Percentiles rank a stretch among this genome's conserved stretches.
Conservation (phyloP, 2,888 invertebrate species). For the Scotopteryx bipunctaria region DNA sequence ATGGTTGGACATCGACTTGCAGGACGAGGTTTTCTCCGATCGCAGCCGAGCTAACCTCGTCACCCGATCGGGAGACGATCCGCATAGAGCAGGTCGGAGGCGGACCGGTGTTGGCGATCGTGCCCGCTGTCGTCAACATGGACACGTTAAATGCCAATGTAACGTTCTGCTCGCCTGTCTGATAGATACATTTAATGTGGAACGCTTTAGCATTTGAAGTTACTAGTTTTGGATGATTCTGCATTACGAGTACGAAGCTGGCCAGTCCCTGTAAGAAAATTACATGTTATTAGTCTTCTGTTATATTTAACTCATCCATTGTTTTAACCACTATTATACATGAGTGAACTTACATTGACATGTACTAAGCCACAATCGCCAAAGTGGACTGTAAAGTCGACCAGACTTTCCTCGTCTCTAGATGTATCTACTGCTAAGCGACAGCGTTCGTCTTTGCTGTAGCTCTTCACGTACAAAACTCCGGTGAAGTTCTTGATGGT, state of each 20-base stretch:
- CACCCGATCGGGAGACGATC: slow-evolving; percentile 93
- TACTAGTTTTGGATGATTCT: slow-evolving; percentile 97
- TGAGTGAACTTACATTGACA: slow-evolving; percentile 86
- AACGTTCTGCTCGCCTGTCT: slow-evolving; percentile 96
- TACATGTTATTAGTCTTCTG: background rate
- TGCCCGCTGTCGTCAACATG: slow-evolving; percentile 97
- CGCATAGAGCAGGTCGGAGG: slow-evolving; percentile 96
- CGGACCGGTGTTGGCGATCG: slow-evolving; percentile 97
- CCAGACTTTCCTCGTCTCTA: slow-evolving; percentile 86
- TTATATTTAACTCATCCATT: background rate
- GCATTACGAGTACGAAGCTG: slow-evolving; percentile 96
- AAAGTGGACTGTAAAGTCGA: slow-evolving; percentile 94
- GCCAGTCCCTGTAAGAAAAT: slow-evolving; percentile 88
- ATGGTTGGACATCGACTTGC: slow-evolving; percentile 92
- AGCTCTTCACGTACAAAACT: slow-evolving; percentile 96
- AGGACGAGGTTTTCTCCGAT: slow-evolving; percentile 95
- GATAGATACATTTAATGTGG: slow-evolving; percentile 97
- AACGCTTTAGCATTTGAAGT: slow-evolving; percentile 98
- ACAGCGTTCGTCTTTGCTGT: slow-evolving; percentile 96
- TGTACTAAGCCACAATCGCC: slow-evolving; percentile 96
- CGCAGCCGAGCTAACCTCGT: slow-evolving; percentile 95
- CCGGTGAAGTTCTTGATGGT: slow-evolving; percentile 93
- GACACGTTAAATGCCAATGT: slow-evolving; percentile 97
- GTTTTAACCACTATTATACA: background rate
- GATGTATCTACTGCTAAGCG: slow-evolving; percentile 91